phyloP scores from a whole-genome alignment of 1,140 invertebrate species.

The Yoshiicerus persimilis region DNA sequence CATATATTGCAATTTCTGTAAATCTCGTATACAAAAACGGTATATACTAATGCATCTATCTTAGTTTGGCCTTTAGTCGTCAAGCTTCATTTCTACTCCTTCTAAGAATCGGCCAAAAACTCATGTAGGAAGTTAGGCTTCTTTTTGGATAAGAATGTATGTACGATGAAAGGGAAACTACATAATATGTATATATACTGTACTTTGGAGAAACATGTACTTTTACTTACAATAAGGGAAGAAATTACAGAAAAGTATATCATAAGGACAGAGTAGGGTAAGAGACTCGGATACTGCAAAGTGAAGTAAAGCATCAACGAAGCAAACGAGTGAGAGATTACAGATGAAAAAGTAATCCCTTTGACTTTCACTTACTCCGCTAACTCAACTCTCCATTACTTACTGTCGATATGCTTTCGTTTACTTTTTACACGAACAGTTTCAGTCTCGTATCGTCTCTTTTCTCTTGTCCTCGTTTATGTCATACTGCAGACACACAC shows the following conservation, averaged over 20 bases:
- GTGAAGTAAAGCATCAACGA: background rate
- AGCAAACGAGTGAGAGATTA: slow-evolving; percentile 1
- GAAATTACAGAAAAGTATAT: background rate
- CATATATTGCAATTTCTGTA: background rate
- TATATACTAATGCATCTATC: background rate
- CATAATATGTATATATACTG: background rate
- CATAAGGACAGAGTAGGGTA: background rate
- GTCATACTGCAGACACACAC: background rate
- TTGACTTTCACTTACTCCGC: slow-evolving; percentile 4
- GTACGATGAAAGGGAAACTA: background rate
- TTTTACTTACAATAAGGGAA: background rate
- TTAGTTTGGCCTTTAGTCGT: background rate
- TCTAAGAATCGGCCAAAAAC: slow-evolving; percentile 7
- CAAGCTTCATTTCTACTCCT: background rate
- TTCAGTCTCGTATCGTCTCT: background rate
- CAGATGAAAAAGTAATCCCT: slow-evolving; percentile 15
- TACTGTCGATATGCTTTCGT: slow-evolving; percentile 22
- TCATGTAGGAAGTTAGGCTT: background rate
- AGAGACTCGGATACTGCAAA: background rate
- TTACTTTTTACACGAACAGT: slow-evolving; percentile 8
- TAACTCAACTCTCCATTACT: slow-evolving; percentile 18
- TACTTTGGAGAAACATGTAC: no score
- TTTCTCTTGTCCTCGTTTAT: background rate
- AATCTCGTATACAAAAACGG: background rate
- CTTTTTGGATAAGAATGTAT: background rate